These are phyloP conservation scores for Maniola hyperantus DNA, from an alignment of 2,888 invertebrate genomes.

Conservation along the genomic window DNA sequence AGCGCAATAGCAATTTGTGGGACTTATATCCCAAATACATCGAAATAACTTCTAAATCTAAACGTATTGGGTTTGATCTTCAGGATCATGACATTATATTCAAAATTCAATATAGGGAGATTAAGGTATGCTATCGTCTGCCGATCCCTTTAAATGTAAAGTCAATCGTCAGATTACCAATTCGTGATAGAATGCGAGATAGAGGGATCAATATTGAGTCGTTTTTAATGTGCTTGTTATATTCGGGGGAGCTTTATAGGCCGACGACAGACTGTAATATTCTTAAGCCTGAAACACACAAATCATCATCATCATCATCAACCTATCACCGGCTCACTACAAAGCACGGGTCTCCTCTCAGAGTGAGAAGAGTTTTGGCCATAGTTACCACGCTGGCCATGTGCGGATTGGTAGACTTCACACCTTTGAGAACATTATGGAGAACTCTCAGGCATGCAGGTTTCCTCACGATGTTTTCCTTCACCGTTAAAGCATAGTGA, in stretches of 20 bases:
- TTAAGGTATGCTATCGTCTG: conserved; percentile 22
- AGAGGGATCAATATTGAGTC: conserved; percentile 38
- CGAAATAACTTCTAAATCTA: conserved; percentile 4
- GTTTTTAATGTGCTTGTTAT: conserved; percentile 25
- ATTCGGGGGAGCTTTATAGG: conserved; percentile 16
- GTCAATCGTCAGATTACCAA: conserved; percentile 29
- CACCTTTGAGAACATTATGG: too few species aligned
- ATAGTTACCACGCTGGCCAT: too few species aligned
- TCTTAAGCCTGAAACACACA: background rate
- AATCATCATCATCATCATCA: too few species aligned
- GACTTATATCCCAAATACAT: background rate
- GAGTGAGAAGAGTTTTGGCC: too few species aligned
- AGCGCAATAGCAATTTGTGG: too few species aligned
- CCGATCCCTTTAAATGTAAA: conserved; percentile 29
- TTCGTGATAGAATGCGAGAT: conserved; percentile 48
- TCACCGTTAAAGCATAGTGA: too few species aligned
- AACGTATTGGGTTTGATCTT: conserved; percentile 4
- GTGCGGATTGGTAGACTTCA: too few species aligned
- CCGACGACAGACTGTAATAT: background rate
- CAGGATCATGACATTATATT: conserved; percentile 13
- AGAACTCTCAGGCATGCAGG: too few species aligned
- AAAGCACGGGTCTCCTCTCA: too few species aligned
- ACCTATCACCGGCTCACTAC: too few species aligned
- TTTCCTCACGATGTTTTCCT: too few species aligned
- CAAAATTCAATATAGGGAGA: conserved; percentile 19